Evolutionary conservation across 2,797 vertebrate genomes (phyloP).

Genomic region (Tamandua tetradactyla): DNA sequence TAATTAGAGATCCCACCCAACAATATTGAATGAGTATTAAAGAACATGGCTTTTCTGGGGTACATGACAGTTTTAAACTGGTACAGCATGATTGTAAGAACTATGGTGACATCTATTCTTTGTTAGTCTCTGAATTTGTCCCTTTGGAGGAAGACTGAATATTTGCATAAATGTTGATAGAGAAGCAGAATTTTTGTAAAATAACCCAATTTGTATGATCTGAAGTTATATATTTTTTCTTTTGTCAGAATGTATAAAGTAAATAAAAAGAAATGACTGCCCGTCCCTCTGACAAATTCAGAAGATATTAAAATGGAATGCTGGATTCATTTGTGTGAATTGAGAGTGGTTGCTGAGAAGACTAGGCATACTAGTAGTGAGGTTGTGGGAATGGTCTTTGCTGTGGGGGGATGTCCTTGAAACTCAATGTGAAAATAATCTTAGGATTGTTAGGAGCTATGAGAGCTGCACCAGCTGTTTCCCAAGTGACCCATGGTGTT

Average conservation of each 20-base stretch:
- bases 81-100: no score
- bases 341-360: not conserved
- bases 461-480: not conserved
- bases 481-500: not conserved
- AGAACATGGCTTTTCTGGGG: no score
- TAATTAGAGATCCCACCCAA: no score
- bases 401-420: not conserved
- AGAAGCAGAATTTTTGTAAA: slow-evolving; percentile 3
- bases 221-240: not conserved
- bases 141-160: not conserved
- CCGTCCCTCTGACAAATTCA: not conserved
- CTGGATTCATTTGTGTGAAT: not conserved
- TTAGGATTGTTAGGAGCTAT: not conserved
- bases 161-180: not conserved
- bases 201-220: not conserved
- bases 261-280: not conserved
- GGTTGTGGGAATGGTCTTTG: not conserved
- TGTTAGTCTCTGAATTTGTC: not conserved
- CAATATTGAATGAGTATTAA: no score
- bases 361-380: not conserved
- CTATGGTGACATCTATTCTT: not conserved
- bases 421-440: not conserved
- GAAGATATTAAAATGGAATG: not conserved
- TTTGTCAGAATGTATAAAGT: not conserved
- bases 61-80: no score